Base-by-base conservation (phyloP, 2,113 vertebrate genomes). In the Cyanoderma ruficeps region DNA sequence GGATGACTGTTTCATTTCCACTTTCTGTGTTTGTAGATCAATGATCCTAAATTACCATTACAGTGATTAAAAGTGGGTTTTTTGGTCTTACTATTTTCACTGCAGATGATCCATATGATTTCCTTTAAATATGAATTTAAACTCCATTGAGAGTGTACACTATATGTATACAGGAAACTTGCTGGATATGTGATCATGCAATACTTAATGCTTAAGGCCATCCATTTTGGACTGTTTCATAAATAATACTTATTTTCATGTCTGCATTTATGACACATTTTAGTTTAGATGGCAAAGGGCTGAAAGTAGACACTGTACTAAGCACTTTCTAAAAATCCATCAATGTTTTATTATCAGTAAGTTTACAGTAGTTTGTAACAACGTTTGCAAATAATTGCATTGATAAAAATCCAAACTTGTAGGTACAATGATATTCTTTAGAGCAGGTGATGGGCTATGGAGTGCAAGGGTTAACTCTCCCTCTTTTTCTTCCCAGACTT, bases 201-300 rank as follows among this genome's bases (percentile, higher is more conserved):
- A 49, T 67, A 27, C 18, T 67, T 69, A 57, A 37, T 52, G 21
- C 33, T n/a, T 76, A 81, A 59, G 12, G 4, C 23, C 33, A 89
- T 83, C 33, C 2, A 78, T 81, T 94, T 63, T 37, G 21, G 21
- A 27, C 30, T 50, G 23, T 50, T 97, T 83, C 72, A 53, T 64
- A 95, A 93, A 53, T 60, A 90, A 85, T 44, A 64, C 10, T 94
- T 4, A 44, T 94, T 95, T 95, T 63, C 50, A 60, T 69, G 80
- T 61, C 47, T 31, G 19, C 67, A 63, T 82, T 86, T 88, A n/a
- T 10, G 17, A 49, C 35, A 81, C 15, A 77, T 92, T 83, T 95
- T 91, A 30, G 61, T 79, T 96, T 87, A 81, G 9, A 50, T 63
- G n/a, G 35, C 71, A 71, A 89, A 90, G 35, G 19, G 93, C 65